A percentile compares a stretch with the other conserved stretches of the same genome.
phyloP scores from a whole-genome alignment of 2,797 vertebrate genomes.

The Adelosebastes latens region DNA sequence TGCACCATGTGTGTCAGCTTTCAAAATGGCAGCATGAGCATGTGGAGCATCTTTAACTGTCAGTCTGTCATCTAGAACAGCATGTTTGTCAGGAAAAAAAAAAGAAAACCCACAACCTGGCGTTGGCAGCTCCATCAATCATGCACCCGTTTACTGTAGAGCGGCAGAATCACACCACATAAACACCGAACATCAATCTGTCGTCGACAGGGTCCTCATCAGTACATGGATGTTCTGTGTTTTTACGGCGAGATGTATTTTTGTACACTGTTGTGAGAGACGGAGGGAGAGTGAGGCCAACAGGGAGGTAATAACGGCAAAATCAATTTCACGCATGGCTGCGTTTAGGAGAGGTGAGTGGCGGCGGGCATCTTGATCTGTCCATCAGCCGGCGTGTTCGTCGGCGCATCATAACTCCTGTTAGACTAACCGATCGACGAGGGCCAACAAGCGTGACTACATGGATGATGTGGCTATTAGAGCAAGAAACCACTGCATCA shows the following conservation, averaged over 20 bases:
- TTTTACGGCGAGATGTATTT: constrained; percentile 32
- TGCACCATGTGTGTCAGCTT: not conserved
- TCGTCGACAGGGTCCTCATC: constrained; percentile 55
- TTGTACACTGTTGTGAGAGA: constrained; percentile 28
- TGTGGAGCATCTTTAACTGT: constrained; percentile 20
- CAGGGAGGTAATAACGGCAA: constrained; percentile 61
- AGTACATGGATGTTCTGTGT: constrained; percentile 32
- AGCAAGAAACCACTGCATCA: constrained; percentile 42
- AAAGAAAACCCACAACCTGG: constrained; percentile 27
- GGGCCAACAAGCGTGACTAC: constrained; percentile 37
- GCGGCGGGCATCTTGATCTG: constrained; percentile 65
- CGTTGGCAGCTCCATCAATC: constrained; percentile 47
- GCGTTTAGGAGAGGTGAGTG: constrained; percentile 60
- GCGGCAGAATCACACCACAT: constrained; percentile 16
- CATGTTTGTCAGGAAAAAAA: not conserved
- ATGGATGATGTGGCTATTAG: constrained; percentile 49
- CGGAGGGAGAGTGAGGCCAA: constrained; percentile 11
- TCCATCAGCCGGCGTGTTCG: constrained; percentile 50
- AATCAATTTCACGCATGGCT: constrained; percentile 81
- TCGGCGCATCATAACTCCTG: constrained; percentile 42
- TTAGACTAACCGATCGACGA: constrained; percentile 37
- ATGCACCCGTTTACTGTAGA: constrained; percentile 30
- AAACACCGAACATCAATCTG: constrained; percentile 56
- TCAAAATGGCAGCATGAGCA: not conserved
- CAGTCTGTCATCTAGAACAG: constrained; percentile 25